These are phyloP conservation scores for Druon quercuslanigerum DNA, from an alignment of 1,140 invertebrate genomes.

Conservation along the genomic window DNA sequence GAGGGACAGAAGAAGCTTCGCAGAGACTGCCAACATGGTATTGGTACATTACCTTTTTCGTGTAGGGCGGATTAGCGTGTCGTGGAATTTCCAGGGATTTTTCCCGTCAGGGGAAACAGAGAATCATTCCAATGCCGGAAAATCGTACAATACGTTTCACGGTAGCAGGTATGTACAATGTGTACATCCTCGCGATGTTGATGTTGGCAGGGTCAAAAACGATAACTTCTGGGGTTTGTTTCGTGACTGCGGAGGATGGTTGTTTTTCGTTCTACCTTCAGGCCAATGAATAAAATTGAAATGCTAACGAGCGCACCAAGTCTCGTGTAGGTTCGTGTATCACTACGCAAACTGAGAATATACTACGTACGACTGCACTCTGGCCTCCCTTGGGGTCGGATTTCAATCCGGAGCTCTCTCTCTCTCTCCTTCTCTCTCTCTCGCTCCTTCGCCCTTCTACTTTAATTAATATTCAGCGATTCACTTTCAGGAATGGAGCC, in stretches of 20 bases:
- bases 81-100: background rate
- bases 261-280: conserved; percentile 39
- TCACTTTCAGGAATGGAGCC: conserved; percentile 57
- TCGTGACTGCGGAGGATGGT: conserved; percentile 25
- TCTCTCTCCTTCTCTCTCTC: background rate
- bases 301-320: conserved; percentile 51
- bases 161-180: conserved; percentile 27
- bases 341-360: conserved; percentile 19
- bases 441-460: conserved; percentile 40
- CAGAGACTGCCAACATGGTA: background rate
- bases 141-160: conserved; percentile 19
- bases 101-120: background rate
- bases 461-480: conserved; percentile 62
- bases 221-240: conserved; percentile 9
- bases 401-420: conserved; percentile 6
- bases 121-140: background rate
- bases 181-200: conserved; percentile 24
- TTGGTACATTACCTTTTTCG: conserved; percentile 14
- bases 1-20: background rate
- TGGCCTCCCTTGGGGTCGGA: conserved; percentile 26
- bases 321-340: conserved; percentile 30
- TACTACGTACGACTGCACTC: conserved; percentile 34
- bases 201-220: conserved; percentile 20
- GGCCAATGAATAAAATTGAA: conserved; percentile 62
- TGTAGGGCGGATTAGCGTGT: background rate